Conservation (phyloP, 2,888 invertebrate species). For the Drosophila neotestacea region DNA sequence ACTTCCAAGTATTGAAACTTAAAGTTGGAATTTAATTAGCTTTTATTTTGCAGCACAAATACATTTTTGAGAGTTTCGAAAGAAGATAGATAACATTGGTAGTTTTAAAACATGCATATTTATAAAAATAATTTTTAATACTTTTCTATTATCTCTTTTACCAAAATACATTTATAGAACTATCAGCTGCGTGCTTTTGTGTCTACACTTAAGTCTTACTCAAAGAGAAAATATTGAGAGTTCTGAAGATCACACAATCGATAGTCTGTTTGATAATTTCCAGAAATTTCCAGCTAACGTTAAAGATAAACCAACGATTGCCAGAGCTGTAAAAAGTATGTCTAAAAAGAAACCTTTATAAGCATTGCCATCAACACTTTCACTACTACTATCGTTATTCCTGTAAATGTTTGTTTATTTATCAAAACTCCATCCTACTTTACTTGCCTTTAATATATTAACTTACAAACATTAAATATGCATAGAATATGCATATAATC, state of each 20-base stretch:
- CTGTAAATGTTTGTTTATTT: background rate
- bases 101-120: background rate
- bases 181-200: no score
- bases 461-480: conserved; percentile 4
- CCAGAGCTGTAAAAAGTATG: no score
- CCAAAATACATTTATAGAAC: no score
- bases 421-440: background rate
- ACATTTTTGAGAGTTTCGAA: no score
- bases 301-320: no score
- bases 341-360: no score
- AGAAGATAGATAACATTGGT: background rate
- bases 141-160: background rate
- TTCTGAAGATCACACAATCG: no score
- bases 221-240: no score
- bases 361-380: background rate
- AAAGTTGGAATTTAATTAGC: background rate
- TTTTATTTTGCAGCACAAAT: no score
- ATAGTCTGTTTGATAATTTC: no score
- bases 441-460: background rate
- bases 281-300: no score
- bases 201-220: background rate
- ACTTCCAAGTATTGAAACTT: background rate
- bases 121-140: background rate
- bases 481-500: background rate
- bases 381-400: background rate